Percentiles rank a stretch among this genome's conserved stretches.
These are phyloP conservation scores for Myocastor coypus DNA, from an alignment of 2,113 vertebrate species.

Conservation along the genomic window DNA sequence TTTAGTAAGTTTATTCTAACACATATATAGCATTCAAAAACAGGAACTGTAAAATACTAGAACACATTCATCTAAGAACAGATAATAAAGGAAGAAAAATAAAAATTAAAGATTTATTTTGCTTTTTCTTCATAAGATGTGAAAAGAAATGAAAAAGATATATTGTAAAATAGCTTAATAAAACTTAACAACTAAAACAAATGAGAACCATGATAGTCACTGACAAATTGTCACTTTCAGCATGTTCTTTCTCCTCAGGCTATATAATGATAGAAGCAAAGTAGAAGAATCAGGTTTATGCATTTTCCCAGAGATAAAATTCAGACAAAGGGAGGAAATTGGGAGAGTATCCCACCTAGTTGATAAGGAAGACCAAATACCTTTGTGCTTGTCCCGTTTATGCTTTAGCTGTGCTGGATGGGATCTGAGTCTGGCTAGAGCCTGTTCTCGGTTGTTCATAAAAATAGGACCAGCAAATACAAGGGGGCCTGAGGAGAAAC, in stretches of 20 bases:
- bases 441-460: conserved; percentile 99
- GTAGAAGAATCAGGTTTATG: conserved; percentile 84
- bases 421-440: conserved; percentile 99
- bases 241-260: conserved; percentile 86
- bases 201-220: conserved; percentile 28
- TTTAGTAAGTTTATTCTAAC: conserved; percentile 62
- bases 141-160: conserved; percentile 60
- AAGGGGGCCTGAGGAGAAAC: conserved; percentile 99
- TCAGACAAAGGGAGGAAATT: conserved; percentile 86
- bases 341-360: conserved; percentile 89
- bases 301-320: conserved; percentile 85
- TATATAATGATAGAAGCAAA: conserved; percentile 77
- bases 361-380: conserved; percentile 96
- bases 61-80: background rate
- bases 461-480: conserved; percentile 99
- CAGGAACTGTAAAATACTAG: background rate
- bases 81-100: conserved; percentile 45
- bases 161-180: conserved; percentile 17
- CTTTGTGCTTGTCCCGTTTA: conserved; percentile 99
- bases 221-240: conserved; percentile 50
- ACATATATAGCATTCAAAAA: conserved; percentile 41
- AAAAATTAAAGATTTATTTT: conserved; percentile 13
- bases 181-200: conserved; percentile 52
- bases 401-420: conserved; percentile 98
- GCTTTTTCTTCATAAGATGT: conserved; percentile 62